These are phyloP conservation scores for Masticophis lateralis DNA, from an alignment of 2,797 vertebrate species.

Conservation along the genomic window DNA sequence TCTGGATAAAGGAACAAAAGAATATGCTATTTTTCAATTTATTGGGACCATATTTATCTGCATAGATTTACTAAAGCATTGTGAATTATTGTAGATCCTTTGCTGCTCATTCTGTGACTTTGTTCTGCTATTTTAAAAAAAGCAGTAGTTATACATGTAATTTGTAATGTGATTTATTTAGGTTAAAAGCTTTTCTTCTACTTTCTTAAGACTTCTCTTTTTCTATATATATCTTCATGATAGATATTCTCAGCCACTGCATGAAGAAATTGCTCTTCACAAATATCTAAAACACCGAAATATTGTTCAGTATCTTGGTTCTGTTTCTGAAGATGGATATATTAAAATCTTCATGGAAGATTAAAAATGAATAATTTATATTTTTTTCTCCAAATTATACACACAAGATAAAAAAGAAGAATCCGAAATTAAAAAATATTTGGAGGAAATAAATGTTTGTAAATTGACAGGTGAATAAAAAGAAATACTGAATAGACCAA, in stretches of 20 bases:
- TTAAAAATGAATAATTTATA: no score
- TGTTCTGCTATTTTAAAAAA: neutral
- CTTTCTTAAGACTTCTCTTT: neutral
- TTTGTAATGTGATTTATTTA: neutral
- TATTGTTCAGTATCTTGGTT: conserved; percentile 80
- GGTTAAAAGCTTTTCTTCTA: neutral
- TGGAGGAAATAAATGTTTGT: no score
- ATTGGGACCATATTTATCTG: neutral
- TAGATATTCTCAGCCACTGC: conserved; percentile 77
- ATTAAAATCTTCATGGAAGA: conserved; percentile 82
- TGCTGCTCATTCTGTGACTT: neutral
- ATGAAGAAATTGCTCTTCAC: conserved; percentile 79
- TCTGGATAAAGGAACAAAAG: neutral
- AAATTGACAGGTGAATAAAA: no score
- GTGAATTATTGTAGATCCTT: neutral
- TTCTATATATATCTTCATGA: neutral
- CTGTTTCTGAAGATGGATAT: conserved; percentile 76
- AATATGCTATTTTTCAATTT: neutral
- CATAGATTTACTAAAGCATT: neutral
- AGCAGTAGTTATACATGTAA: neutral
- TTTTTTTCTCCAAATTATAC: no score
- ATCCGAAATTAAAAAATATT: no score
- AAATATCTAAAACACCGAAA: conserved; percentile 80
- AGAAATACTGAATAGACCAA: no score
- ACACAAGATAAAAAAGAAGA: no score